Evolutionary conservation across 1,140 invertebrate species (phyloP).

Genomic region (Tetranychus urticae): DNA sequence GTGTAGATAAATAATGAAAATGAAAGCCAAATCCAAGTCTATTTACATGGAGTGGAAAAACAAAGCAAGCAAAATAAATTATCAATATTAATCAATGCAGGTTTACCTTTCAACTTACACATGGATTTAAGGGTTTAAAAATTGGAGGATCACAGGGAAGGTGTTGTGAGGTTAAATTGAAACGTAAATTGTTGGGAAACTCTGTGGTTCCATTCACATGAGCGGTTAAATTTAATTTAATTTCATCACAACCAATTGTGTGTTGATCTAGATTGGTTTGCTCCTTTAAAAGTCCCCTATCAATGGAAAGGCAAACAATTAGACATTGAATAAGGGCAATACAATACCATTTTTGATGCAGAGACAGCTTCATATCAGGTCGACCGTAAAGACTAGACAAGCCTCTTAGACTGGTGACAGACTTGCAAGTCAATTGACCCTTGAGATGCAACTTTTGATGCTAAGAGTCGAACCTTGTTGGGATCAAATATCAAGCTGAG

Average conservation of each 20-base stretch:
- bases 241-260: background rate
- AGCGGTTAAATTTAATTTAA: background rate
- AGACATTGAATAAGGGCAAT: background rate
- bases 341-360: no score
- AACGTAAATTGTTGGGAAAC: background rate
- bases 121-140: no score
- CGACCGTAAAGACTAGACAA: no score
- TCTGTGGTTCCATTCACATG: background rate
- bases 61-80: background rate
- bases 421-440: no score
- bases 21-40: conserved; percentile 5
- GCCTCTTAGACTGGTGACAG: no score
- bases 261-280: background rate
- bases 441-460: no score
- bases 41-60: background rate
- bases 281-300: background rate
- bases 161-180: background rate
- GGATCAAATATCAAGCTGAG: no score
- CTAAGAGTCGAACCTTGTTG: no score
- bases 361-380: no score
- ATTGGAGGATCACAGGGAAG: no score
- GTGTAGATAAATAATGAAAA: background rate
- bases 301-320: no score
- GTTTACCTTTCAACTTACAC: background rate
- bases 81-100: background rate